phyloP scores from a whole-genome alignment of 2,888 invertebrate genomes.

The Drosophila hawaiiensis region DNA sequence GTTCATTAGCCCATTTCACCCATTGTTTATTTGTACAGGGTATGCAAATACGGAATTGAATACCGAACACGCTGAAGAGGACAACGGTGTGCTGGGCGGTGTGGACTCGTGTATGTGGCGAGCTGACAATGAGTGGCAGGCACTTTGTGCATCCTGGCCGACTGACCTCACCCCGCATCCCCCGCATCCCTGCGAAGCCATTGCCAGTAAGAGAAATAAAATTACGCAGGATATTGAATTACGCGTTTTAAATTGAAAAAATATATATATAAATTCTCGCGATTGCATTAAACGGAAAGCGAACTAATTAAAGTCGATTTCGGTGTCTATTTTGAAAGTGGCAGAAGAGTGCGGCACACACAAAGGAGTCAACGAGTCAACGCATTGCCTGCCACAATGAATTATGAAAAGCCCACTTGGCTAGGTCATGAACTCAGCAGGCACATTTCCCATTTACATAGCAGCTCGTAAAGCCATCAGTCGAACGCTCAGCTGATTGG shows the following conservation, averaged over 20 bases:
- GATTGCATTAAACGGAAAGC: conserved; percentile 75
- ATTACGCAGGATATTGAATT: conserved; percentile 78
- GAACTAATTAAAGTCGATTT: conserved; percentile 64
- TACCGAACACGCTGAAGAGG: conserved; percentile 48
- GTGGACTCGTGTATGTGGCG: background rate
- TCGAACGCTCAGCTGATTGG: conserved; percentile 6
- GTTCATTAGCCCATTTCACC: background rate
- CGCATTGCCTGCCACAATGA: conserved; percentile 5
- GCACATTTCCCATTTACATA: background rate
- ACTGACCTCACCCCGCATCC: conserved; percentile 24
- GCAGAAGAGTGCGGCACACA: background rate
- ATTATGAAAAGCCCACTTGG: conserved; percentile 2
- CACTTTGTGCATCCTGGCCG: conserved; percentile 60
- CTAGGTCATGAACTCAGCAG: conserved; percentile 30
- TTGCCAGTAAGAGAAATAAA: conserved; percentile 69
- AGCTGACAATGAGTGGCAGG: conserved; percentile 69
- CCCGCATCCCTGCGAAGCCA: background rate
- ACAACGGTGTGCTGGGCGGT: background rate
- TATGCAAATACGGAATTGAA: conserved; percentile 36
- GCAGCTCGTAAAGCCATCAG: conserved; percentile 18
- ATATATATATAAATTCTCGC: conserved; percentile 57
- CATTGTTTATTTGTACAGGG: background rate
- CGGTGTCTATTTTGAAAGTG: conserved; percentile 31
- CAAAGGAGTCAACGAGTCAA: background rate
- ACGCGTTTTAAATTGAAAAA: conserved; percentile 76